Evolutionary conservation across 1,140 invertebrate species (phyloP).

Genomic region (Drosophila tristis): DNA sequence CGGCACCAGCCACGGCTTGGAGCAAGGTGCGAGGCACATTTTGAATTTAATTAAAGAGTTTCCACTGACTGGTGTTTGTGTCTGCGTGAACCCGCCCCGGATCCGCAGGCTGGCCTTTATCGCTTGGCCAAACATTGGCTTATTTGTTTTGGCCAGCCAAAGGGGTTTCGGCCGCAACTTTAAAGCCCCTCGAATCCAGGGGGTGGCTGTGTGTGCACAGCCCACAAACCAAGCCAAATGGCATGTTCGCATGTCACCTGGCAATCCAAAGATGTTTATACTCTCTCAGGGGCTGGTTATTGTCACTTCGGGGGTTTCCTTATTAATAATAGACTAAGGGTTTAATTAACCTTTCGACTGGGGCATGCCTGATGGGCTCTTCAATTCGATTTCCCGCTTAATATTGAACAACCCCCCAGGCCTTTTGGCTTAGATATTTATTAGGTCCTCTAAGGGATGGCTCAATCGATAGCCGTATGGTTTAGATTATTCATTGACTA

Average conservation of each 20-base stretch:
- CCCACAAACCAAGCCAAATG: constrained; percentile 52
- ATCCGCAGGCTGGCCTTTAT: constrained; percentile 43
- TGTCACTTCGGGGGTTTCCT: constrained; percentile 31
- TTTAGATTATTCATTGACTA: no score
- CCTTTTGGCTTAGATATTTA: no score
- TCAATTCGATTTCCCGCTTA: neutral
- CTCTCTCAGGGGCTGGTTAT: constrained; percentile 18
- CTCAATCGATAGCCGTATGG: no score
- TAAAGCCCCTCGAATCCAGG: constrained; percentile 21
- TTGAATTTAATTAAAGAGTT: constrained; percentile 71
- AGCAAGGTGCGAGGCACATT: constrained; percentile 59
- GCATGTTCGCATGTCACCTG: constrained; percentile 66
- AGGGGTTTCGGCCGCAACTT: constrained; percentile 64
- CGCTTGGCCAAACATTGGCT: constrained; percentile 48
- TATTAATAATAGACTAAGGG: constrained; percentile 37
- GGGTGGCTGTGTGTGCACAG: constrained; percentile 20
- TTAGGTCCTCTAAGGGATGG: no score
- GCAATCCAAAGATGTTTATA: constrained; percentile 43
- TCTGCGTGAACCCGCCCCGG: constrained; percentile 18
- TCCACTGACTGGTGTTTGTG: constrained; percentile 1
- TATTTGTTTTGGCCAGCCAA: constrained; percentile 56
- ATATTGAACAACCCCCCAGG: no score
- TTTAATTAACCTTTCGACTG: constrained; percentile 11
- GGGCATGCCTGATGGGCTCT: neutral
- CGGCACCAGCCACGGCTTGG: neutral